Conservation (phyloP, 2,888 invertebrate genomes). For the Sphaerophoria taeniata region DNA sequence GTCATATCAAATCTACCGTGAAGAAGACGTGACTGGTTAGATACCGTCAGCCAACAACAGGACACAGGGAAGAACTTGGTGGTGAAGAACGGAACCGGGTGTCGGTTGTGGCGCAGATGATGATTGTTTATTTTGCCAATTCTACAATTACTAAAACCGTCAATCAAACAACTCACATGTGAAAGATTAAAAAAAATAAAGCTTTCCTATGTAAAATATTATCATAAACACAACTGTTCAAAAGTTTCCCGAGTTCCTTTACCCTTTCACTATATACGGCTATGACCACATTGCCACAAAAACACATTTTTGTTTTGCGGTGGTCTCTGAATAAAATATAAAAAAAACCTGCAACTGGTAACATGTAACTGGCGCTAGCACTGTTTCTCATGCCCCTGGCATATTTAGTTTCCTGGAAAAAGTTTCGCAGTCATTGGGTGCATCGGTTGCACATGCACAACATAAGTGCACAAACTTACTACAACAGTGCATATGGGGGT, state of each 20-base stretch:
- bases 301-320: constrained; percentile 17
- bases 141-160: no score
- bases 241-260: constrained; percentile 5
- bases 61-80: no score
- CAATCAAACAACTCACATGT: neutral
- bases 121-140: no score
- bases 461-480: no score
- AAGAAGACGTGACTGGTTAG: no score
- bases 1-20: no score
- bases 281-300: neutral
- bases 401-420: constrained; percentile 66
- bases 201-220: neutral
- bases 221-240: neutral
- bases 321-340: constrained; percentile 65
- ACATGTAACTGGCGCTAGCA: constrained; percentile 15
- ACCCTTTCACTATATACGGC: neutral
- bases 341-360: neutral
- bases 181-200: neutral
- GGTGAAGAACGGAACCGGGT: no score
- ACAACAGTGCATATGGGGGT: constrained; percentile 52
- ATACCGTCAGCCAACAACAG: no score
- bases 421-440: constrained; percentile 69
- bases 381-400: constrained; percentile 58
- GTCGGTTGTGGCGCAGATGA: no score
- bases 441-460: constrained; percentile 56